Base-by-base conservation (phyloP, 2,113 vertebrate species). In the Syngnathus floridae region DNA sequence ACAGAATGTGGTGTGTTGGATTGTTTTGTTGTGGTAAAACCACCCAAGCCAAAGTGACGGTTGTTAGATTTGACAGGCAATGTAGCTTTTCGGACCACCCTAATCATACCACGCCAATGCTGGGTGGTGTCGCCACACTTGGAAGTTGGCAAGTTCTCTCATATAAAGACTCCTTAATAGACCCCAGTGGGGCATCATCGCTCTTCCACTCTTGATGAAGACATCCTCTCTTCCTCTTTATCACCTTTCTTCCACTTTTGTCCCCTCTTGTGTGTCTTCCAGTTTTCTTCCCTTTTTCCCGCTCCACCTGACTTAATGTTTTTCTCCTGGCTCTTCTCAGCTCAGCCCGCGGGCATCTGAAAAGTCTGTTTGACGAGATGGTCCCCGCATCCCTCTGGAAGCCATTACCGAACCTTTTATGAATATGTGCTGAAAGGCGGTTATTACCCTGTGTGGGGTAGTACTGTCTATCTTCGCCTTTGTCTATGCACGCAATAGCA, bases 401-500 rank as follows among this genome's bases (percentile, higher is more conserved):
- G 83, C 87, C 89, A 91, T 91, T 92, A 91, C 84, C 84, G 82
- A 86, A 80, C 76, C 87, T 90, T 56, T 88, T 89, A 87, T 89
- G 87, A 90, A 89, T 85, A 87, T 83, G 78, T 86, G 84, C 85
- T 89, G 87, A 88, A 89, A 85, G 79, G 73, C 46, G 55, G 67
- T 79, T 86, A 80, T 86, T 85, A 81, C 61, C 64, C 57, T 60
- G 71, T 74, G 73, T 67, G 71, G 73, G 65, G 68, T 75, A 74
- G 26, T 70, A 66, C 75, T 78, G 78, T 54, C 21, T 5, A 2
- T 26, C 21, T 26, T 54, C 4, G 1, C 13, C 2, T 2, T 45
- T 13, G 43, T 45, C 43, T 45, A 4, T 45, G 3, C 4, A 4
- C 13, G 63, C 55, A 73, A 74, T 75, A 22, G 22, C 22, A 22